A percentile compares a stretch with the other conserved stretches of the same genome.
Conservation (phyloP, 2,888 invertebrate genomes). For the Agrenia bidenticulata region DNA sequence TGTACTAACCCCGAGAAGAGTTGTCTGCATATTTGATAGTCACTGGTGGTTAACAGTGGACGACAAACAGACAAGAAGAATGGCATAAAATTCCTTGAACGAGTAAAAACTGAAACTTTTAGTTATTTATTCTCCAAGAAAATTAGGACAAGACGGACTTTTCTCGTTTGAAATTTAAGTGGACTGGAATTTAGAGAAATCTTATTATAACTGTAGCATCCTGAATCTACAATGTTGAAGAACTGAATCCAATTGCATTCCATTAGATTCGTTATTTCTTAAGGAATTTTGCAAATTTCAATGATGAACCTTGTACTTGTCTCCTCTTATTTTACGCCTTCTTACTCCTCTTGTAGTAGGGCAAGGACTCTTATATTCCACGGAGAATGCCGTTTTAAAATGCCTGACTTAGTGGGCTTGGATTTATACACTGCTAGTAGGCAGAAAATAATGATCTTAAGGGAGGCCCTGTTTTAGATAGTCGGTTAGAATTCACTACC, state of each 20-base stretch:
- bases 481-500: no score
- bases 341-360: background rate
- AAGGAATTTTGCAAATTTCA: constrained; percentile 10
- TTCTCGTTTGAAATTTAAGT: constrained; percentile 13
- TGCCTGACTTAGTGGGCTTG: no score
- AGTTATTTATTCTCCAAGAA: constrained; percentile 11
- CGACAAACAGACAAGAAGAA: no score
- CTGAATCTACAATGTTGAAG: background rate
- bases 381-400: no score
- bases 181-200: constrained; percentile 13
- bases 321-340: constrained; percentile 3
- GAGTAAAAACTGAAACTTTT: constrained; percentile 8
- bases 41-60: no score
- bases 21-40: no score
- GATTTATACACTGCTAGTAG: no score
- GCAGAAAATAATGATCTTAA: no score
- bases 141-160: constrained; percentile 13
- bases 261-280: constrained; percentile 15
- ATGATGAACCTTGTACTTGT: constrained; percentile 16
- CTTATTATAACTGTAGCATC: constrained; percentile 12
- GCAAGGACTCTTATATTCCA: no score
- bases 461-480: no score
- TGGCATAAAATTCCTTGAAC: no score
- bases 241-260: constrained; percentile 17
- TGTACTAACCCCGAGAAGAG: no score